Conservation (phyloP, 2,888 invertebrate genomes). For the Tuta absoluta region DNA sequence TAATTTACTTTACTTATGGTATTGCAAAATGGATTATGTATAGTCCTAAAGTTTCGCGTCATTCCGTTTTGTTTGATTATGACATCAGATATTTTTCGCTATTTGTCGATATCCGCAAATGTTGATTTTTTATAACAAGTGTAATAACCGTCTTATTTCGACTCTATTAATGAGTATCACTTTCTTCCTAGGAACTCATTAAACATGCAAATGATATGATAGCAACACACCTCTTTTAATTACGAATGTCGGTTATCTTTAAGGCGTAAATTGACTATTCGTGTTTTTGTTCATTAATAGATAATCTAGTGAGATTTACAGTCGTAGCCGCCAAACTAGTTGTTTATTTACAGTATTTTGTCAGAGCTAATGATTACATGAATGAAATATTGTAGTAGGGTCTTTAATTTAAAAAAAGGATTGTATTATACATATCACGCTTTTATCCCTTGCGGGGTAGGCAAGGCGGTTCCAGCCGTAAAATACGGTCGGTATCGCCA, state of each 20-base stretch:
- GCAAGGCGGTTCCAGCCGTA: too few relatives aligned
- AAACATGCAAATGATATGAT: slow-evolving; percentile 3
- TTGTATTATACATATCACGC: too few relatives aligned
- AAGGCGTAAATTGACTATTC: neutral
- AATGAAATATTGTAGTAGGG: neutral
- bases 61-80: too few relatives aligned
- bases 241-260: slow-evolving; percentile 2
- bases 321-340: neutral
- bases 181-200: slow-evolving; percentile 8
- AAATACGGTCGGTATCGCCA: too few relatives aligned
- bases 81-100: too few relatives aligned
- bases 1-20: too few relatives aligned
- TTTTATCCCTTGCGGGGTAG: too few relatives aligned
- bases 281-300: slow-evolving; percentile 9
- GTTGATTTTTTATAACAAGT: neutral
- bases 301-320: slow-evolving; percentile 1
- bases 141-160: neutral
- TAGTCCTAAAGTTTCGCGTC: too few relatives aligned
- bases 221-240: slow-evolving; percentile 7
- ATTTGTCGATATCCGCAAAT: too few relatives aligned
- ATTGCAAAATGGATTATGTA: too few relatives aligned
- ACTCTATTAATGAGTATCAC: neutral
- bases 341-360: neutral
- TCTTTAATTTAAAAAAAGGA: too few relatives aligned
- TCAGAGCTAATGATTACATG: neutral